These are phyloP conservation scores for Shinisaurus crocodilurus DNA, from an alignment of 2,113 vertebrate species.

Conservation along the genomic window DNA sequence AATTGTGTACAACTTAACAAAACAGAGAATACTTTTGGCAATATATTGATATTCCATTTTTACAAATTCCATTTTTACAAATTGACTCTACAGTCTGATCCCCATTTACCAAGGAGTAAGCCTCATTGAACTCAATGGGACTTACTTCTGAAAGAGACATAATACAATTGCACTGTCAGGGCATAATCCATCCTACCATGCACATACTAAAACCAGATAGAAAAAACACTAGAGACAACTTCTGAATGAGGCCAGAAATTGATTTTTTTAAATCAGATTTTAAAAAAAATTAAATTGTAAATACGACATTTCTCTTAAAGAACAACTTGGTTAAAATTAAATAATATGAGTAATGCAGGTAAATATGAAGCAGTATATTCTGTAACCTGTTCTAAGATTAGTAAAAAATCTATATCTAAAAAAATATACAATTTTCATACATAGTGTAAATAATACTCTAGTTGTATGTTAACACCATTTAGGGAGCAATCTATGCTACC, in stretches of 20 bases:
- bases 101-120: too few relatives aligned
- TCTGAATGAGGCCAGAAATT: neutral
- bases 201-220: neutral
- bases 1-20: neutral
- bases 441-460: neutral
- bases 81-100: neutral
- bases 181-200: neutral
- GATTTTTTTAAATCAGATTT: neutral
- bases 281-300: neutral
- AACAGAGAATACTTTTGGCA: neutral
- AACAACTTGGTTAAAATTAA: neutral
- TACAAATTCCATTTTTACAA: neutral
- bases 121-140: too few relatives aligned
- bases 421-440: neutral
- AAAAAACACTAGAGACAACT: neutral
- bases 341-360: neutral
- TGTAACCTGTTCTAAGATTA: neutral
- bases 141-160: neutral
- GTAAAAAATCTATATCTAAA: neutral
- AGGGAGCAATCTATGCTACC: neutral
- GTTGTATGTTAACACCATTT: neutral
- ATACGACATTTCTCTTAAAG: neutral
- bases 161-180: neutral
- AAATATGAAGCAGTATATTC: neutral
- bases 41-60: neutral